Percentiles rank a stretch among this genome's conserved stretches.
Evolutionary conservation across 2,888 invertebrate genomes (phyloP).

Genomic region (Volucella inflata): DNA sequence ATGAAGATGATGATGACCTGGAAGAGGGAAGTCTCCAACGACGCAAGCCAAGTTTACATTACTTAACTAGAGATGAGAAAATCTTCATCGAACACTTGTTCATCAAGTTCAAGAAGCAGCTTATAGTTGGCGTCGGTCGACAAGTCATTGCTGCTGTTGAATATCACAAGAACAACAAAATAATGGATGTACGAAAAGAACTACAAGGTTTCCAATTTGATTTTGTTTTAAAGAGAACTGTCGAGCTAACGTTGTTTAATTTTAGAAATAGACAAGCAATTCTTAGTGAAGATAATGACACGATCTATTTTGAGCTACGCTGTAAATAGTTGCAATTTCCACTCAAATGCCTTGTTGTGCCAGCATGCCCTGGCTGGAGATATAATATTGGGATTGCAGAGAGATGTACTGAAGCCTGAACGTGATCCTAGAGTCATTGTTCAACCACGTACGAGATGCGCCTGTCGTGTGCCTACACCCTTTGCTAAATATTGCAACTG

Average conservation of each 20-base stretch:
- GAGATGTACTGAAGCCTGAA: constrained; percentile 78
- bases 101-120: constrained; percentile 81
- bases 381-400: constrained; percentile 80
- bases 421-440: constrained; percentile 71
- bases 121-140: constrained; percentile 80
- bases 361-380: constrained; percentile 80
- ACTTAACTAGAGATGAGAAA: constrained; percentile 78
- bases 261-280: constrained; percentile 80
- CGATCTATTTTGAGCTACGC: constrained; percentile 80
- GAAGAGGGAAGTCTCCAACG: too few relatives aligned
- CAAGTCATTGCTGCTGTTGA: constrained; percentile 81
- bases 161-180: constrained; percentile 80
- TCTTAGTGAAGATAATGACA: constrained; percentile 79
- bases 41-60: constrained; percentile 46
- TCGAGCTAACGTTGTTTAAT: neutral
- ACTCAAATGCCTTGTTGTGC: constrained; percentile 79
- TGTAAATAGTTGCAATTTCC: constrained; percentile 80
- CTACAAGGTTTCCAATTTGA: constrained; percentile 77
- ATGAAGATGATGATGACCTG: constrained; percentile 63
- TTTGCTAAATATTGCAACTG: constrained; percentile 37
- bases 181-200: constrained; percentile 80
- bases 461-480: constrained; percentile 27
- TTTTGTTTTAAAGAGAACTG: neutral
- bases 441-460: constrained; percentile 58
- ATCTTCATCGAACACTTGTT: constrained; percentile 82